Evolutionary conservation across 1,140 invertebrate genomes (phyloP).

Genomic region (Atta colombica): DNA sequence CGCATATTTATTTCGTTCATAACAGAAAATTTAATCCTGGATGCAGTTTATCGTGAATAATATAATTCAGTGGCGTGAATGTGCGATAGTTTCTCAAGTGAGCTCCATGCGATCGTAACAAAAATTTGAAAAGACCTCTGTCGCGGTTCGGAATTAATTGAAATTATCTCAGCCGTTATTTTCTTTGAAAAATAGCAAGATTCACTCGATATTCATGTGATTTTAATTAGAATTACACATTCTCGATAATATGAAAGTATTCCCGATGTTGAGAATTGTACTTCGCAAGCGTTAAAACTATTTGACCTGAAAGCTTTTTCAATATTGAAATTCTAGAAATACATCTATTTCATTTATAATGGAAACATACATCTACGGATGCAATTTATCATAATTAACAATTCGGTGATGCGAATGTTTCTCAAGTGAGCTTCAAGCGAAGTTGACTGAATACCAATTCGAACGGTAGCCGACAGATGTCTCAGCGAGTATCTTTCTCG

Average conservation of each 20-base stretch:
- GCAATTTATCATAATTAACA: too few species aligned
- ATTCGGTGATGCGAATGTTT: not conserved
- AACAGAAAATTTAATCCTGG: not conserved
- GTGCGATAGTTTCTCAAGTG: not conserved
- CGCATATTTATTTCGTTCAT: not conserved
- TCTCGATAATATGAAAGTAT: not conserved
- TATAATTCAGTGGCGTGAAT: not conserved
- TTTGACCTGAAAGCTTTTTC: too few species aligned
- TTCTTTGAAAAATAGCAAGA: not conserved
- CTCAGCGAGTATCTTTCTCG: not conserved
- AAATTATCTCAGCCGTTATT: not conserved
- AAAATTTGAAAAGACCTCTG: not conserved
- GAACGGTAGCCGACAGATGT: not conserved
- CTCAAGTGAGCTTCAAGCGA: not conserved
- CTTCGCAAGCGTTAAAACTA: too few species aligned
- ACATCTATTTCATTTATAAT: too few species aligned
- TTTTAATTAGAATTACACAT: not conserved
- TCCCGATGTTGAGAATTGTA: too few species aligned
- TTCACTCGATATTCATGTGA: not conserved
- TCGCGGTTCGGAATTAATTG: not conserved
- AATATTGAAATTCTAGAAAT: too few species aligned
- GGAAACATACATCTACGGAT: too few species aligned
- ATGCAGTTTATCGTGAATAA: not conserved
- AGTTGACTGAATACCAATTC: not conserved
- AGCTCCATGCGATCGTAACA: not conserved